These are phyloP conservation scores for Ochotona curzoniae DNA, from an alignment of 2,113 vertebrate species.

Conservation along the genomic window DNA sequence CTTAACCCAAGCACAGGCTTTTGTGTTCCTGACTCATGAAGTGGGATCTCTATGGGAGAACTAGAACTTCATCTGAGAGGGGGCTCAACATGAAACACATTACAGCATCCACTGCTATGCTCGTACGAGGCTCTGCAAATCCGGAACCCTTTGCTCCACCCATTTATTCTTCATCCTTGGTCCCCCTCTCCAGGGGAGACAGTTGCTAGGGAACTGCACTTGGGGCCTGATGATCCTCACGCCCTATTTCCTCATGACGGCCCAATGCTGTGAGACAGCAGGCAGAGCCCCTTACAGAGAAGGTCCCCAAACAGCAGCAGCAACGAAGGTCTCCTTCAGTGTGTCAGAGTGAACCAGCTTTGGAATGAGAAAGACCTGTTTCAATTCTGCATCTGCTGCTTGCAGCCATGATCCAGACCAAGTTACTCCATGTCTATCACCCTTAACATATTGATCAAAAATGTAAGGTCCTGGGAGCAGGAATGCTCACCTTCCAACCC, in stretches of 20 bases:
- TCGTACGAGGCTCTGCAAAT: not conserved
- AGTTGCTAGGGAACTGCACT: not conserved
- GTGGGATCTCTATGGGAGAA: not conserved
- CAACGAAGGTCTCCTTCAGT: not conserved
- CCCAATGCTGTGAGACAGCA: not conserved
- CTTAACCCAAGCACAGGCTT: not conserved
- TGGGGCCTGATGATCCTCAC: not conserved
- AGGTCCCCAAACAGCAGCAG: not conserved
- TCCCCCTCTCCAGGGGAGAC: not conserved
- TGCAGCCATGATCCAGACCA: not conserved
- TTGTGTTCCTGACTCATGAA: not conserved
- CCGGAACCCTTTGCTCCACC: not conserved
- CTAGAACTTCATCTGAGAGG: not conserved
- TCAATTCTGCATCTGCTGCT: no score
- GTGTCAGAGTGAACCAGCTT: not conserved
- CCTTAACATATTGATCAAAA: not conserved
- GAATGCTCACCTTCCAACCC: not conserved
- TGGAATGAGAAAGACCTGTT: not conserved
- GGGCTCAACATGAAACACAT: conserved; percentile 47
- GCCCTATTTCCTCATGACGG: not conserved
- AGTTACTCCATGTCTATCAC: not conserved
- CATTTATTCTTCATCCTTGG: not conserved
- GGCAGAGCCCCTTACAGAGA: not conserved
- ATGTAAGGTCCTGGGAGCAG: rapidly evolving
- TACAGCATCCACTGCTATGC: not conserved